Evolutionary conservation across 2,113 vertebrate genomes (phyloP).

Genomic region (Cinclus mexicanus): DNA sequence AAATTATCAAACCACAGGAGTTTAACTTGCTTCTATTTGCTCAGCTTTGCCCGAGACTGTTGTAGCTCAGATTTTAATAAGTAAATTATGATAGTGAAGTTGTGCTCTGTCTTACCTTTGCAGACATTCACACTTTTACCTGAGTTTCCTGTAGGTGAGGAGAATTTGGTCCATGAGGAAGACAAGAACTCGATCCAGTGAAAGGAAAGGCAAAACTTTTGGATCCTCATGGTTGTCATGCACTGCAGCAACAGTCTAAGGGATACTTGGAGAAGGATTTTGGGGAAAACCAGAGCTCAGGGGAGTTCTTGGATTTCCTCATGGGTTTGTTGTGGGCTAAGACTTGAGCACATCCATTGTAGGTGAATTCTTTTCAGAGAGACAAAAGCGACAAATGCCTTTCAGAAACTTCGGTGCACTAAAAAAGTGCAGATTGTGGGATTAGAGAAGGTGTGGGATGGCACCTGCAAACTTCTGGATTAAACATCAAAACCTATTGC

Average conservation of each 20-base stretch:
- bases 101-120: not conserved
- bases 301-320: not conserved
- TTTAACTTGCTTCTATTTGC: not conserved
- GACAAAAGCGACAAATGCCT: not conserved
- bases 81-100: not conserved
- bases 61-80: not conserved
- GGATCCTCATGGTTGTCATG: not conserved
- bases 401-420: not conserved
- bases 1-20: not conserved
- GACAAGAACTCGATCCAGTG: not conserved
- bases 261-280: not conserved
- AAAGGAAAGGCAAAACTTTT: not conserved
- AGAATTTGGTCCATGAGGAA: not conserved
- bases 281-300: not conserved
- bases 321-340: not conserved
- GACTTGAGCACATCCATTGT: not conserved
- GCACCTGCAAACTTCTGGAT: not conserved
- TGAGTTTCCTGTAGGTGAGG: not conserved
- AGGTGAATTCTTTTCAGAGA: not conserved
- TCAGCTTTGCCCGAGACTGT: not conserved
- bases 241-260: not conserved
- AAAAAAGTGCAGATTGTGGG: not conserved
- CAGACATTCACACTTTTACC: not conserved
- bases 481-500: not conserved
- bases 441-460: not conserved